Evolutionary conservation across 1,140 invertebrate species (phyloP).

Genomic region (Saccostrea glomerata): DNA sequence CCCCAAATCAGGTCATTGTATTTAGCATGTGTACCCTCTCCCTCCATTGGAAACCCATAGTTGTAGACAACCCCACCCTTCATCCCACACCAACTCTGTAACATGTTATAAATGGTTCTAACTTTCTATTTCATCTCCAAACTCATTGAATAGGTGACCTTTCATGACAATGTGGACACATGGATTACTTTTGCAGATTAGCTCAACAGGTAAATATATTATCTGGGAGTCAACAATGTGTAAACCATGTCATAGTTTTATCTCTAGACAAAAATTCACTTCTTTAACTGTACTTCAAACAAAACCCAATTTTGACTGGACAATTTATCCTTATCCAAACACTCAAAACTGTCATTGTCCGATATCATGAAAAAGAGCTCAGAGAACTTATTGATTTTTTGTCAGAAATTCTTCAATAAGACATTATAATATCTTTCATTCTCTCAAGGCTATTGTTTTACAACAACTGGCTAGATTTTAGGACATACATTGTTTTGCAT

Average conservation of each 20-base stretch:
- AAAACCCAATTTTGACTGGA: background rate
- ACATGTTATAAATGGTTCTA: background rate
- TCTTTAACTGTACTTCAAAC: slow-evolving; percentile 20
- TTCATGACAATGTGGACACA: background rate
- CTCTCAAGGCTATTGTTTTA: background rate
- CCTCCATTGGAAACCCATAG: too few species aligned
- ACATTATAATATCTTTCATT: background rate
- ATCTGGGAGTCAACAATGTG: background rate
- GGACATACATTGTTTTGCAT: too few species aligned
- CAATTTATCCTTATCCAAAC: slow-evolving; percentile 31
- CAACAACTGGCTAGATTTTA: too few species aligned
- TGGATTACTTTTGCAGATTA: background rate
- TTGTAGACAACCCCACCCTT: background rate
- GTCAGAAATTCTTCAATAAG: too few species aligned
- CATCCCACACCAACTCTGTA: background rate
- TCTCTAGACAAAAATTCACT: slow-evolving; percentile 29
- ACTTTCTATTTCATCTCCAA: too few species aligned
- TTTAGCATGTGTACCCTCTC: too few species aligned
- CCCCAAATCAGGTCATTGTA: too few species aligned
- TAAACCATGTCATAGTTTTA: slow-evolving; percentile 12
- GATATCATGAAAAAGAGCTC: background rate
- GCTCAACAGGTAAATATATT: background rate
- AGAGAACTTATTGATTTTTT: background rate
- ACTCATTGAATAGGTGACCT: background rate
- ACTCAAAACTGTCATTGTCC: background rate